Conservation (phyloP, 2,797 vertebrate species). For the Paedocypris micromegethes region DNA sequence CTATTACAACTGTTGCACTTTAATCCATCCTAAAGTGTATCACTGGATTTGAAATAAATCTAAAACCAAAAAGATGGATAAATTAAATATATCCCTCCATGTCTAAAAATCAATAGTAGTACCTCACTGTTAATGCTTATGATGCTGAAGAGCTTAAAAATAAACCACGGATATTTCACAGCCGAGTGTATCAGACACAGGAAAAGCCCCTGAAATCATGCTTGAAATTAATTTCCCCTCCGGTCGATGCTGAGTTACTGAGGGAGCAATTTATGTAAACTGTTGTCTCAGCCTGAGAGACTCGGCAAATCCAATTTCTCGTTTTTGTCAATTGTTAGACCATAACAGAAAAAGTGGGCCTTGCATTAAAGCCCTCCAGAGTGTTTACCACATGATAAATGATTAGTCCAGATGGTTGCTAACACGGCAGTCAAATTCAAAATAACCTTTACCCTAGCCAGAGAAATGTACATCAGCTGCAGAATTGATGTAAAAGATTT, state of each 20-base stretch:
- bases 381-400: not conserved
- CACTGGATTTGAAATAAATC: too few species aligned
- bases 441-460: too few species aligned
- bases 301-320: conserved; percentile 24
- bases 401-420: too few species aligned
- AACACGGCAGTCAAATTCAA: too few species aligned
- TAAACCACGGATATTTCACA: conserved; percentile 6
- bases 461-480: too few species aligned
- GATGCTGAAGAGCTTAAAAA: not conserved
- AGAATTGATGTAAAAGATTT: too few species aligned
- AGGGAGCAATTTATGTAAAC: conserved; percentile 22
- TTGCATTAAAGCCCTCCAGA: conserved; percentile 1
- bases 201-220: not conserved
- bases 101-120: not conserved
- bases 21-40: too few species aligned
- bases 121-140: not conserved
- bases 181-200: conserved; percentile 18
- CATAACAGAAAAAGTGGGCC: conserved; percentile 1
- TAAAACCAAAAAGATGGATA: too few species aligned
- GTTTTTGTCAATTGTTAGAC: conserved; percentile 19
- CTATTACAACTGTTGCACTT: too few species aligned
- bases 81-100: too few species aligned
- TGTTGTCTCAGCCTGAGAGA: conserved; percentile 14
- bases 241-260: conserved; percentile 9
- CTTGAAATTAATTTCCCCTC: conserved; percentile 23